phyloP scores from a whole-genome alignment of 2,113 vertebrate genomes.

The Oryzias javanicus region DNA sequence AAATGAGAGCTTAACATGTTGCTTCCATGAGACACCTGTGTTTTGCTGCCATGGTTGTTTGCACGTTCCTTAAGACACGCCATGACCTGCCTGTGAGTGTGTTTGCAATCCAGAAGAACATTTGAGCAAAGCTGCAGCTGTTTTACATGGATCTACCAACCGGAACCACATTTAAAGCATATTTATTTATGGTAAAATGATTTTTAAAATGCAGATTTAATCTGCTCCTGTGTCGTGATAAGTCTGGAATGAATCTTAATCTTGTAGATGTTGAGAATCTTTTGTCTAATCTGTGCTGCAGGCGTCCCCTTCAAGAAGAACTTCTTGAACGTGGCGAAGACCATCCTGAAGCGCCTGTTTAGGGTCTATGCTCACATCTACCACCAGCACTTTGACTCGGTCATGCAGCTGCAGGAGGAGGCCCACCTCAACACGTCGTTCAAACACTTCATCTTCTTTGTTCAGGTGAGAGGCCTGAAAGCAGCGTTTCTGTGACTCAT shows the following conservation, averaged over 20 bases:
- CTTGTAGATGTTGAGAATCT: no score
- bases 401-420: constrained; percentile 96
- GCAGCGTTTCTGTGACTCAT: no score
- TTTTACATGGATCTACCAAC: not conserved
- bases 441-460: constrained; percentile 99
- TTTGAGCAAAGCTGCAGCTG: not conserved
- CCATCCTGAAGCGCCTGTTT: constrained; percentile 96
- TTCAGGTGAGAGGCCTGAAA: constrained; percentile 79
- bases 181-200: no score
- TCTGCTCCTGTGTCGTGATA: no score
- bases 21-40: not conserved
- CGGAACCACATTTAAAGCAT: not conserved
- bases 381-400: constrained; percentile 96
- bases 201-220: no score
- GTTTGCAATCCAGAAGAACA: constrained; percentile 6
- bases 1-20: not conserved
- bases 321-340: constrained; percentile 97
- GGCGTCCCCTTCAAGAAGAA: constrained; percentile 95
- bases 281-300: constrained; percentile 32
- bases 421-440: constrained; percentile 98
- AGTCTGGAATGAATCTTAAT: not conserved
- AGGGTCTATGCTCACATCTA: constrained; percentile 96
- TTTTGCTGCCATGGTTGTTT: constrained; percentile 13
- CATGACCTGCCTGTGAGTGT: constrained; percentile 14
- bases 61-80: constrained; percentile 29